Conservation (phyloP, 2,888 invertebrate genomes). For the Pogonocherus hispidulus region DNA sequence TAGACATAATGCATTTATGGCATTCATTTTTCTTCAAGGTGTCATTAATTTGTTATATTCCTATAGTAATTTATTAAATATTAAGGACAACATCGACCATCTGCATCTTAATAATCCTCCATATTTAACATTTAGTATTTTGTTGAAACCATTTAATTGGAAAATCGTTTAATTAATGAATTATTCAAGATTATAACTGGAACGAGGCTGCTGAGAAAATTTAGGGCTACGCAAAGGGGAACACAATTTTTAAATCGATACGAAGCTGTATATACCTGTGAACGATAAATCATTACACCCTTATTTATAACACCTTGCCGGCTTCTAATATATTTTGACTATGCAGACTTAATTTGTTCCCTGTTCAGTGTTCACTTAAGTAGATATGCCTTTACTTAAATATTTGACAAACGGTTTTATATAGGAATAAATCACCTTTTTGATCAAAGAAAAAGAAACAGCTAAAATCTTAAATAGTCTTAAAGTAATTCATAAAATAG, state of each 20-base stretch:
- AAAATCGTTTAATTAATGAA: not conserved
- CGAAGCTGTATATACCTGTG: not conserved
- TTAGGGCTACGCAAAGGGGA: not conserved
- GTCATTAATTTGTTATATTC: not conserved
- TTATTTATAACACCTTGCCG: not conserved
- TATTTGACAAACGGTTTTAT: not conserved
- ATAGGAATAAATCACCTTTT: no score
- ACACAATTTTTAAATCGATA: not conserved
- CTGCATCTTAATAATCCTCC: not conserved
- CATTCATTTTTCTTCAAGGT: no score
- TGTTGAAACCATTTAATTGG: not conserved
- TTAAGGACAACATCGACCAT: not conserved
- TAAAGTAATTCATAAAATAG: no score
- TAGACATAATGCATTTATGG: no score
- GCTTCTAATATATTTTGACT: not conserved
- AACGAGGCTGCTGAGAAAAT: not conserved
- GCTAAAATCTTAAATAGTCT: no score
- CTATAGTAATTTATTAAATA: not conserved
- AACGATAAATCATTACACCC: not conserved
- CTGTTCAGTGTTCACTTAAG: not conserved
- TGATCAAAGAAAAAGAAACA: no score
- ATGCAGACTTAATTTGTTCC: not conserved
- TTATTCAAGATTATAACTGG: not conserved
- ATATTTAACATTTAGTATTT: not conserved
- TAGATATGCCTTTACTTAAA: not conserved